Base-by-base conservation (phyloP, 2,888 invertebrate genomes). In the Hipparchia semele region DNA sequence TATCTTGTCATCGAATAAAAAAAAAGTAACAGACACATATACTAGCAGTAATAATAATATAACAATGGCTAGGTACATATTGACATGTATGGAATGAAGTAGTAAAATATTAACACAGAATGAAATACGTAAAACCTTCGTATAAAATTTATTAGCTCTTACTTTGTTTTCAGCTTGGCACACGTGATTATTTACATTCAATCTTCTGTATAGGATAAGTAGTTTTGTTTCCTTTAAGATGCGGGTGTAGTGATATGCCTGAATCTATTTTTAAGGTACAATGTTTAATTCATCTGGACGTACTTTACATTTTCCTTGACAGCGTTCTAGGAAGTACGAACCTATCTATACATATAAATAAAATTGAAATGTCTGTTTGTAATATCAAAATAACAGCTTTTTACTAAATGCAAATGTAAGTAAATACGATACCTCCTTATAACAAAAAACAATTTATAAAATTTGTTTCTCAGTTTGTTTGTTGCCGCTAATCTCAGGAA, bases 261-360 rank as follows among this genome's bases (percentile, higher is more conserved):
- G 60, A 71, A 71, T 71, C 66, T 60, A 71, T 71, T 71, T 71
- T 68, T 68, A 71, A 65, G 66, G 45, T 51, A 67, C 60, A 53
- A 71, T 71, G 71, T 71, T 71, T 71, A 71, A 66, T 71, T 71
- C 71, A 71, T 71, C 59, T 6, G 60, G 59, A 68, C 51, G 12
- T 51, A 71, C 45, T 67, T 71, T 71, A 66, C 71, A 71, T 71
- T 71, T 67, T 67, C 66, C 60, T 66, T 71, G 71, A 71, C 65
- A 58, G 53, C 66, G 59, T 53, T 66, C 66, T 67, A 61, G 71
- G 60, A 67, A 72, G 60, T 54, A 61, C 67, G 23, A 61, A 67
- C 67, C 60, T 53, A 23, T 23, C 23, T 23, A 23, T 23, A 1
- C 23, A 23, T 23, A 23, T 23, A 23, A 23, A 23, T 23, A 23